Base-by-base conservation (phyloP, 2,888 invertebrate species). In the Drosophila robusta region DNA sequence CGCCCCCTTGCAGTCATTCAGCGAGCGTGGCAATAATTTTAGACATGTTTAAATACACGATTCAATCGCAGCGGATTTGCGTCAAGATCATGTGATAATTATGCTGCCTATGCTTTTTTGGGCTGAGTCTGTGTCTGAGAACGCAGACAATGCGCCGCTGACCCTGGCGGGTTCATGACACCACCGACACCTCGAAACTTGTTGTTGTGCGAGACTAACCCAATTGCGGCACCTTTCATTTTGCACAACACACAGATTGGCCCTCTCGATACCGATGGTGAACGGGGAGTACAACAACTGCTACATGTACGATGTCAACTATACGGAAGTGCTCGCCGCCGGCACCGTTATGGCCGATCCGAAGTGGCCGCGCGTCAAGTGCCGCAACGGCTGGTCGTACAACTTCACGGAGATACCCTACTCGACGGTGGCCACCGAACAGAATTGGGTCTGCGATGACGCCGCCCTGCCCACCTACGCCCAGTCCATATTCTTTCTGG, bases 381-480 rank as follows among this genome's bases (percentile, higher is more conserved):
- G 97, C 84, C 93, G 93, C 60, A 81, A 94, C 76, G 97, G 97
- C 7, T 98, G 97, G 97, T 96, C 96, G 80, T 98, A 96, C 90
- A 96, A 97, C 90, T 94, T 94, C 69, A 95, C 95, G 0, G 96
- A 96, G 85, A 94, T 97, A 36, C 97, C 97, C 1, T 97, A 97
- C 85, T 92, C 94, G 6, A 97, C 97, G 5, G 95, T 98, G 42
- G 96, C 97, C 26, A 96, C 97, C 0, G 96, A 98, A 94, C 92
- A 96, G 90, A 95, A 96, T 89, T 98, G 97, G 97, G 97, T 97
- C 41, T 98, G 97, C 89, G 96, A 96, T 4, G 94, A 96, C 68
- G 95, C 95, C 61, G 95, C 96, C 52, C 91, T 96, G 54, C 95
- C 96, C 1, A 95, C 96, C 0, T 94, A 96, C 8, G 95, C 97